Percentiles rank a stretch among this genome's conserved stretches.
These are phyloP conservation scores for Zele albiditarsus DNA, from an alignment of 2,888 invertebrate genomes.

Conservation along the genomic window DNA sequence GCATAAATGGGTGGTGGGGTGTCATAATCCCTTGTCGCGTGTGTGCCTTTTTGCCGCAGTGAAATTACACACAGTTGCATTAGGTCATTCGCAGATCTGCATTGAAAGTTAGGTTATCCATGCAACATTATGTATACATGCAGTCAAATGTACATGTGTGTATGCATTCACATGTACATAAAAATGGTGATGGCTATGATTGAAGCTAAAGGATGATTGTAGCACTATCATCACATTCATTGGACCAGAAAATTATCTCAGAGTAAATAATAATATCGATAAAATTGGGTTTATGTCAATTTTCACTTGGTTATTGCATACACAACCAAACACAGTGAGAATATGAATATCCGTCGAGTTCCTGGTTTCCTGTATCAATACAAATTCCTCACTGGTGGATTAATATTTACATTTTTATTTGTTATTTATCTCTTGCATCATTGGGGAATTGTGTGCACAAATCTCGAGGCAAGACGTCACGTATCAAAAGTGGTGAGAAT, in stretches of 20 bases:
- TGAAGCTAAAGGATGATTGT: not conserved
- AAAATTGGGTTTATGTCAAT: not conserved
- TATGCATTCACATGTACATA: not conserved
- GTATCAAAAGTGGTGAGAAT: constrained; percentile 76
- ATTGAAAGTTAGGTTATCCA: not conserved
- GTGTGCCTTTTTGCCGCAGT: not conserved
- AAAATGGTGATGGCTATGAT: not conserved
- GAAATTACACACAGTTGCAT: not conserved
- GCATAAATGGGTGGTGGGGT: not conserved
- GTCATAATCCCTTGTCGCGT: not conserved
- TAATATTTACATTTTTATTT: constrained; percentile 66
- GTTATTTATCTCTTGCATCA: constrained; percentile 74
- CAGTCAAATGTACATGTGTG: not conserved
- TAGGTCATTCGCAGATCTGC: not conserved
- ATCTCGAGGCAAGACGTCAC: constrained; percentile 76
- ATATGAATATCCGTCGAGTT: constrained; percentile 66
- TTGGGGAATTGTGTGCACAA: constrained; percentile 77
- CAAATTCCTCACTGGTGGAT: constrained; percentile 58
- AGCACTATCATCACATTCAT: not conserved
- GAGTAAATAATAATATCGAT: not conserved
- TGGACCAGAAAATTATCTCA: not conserved
- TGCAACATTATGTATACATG: not conserved
- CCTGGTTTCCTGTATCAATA: constrained; percentile 67
- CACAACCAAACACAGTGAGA: not conserved
- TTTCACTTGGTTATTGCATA: not conserved